Base-by-base conservation (phyloP, 2,888 invertebrate genomes). In the Helobdella robusta region DNA sequence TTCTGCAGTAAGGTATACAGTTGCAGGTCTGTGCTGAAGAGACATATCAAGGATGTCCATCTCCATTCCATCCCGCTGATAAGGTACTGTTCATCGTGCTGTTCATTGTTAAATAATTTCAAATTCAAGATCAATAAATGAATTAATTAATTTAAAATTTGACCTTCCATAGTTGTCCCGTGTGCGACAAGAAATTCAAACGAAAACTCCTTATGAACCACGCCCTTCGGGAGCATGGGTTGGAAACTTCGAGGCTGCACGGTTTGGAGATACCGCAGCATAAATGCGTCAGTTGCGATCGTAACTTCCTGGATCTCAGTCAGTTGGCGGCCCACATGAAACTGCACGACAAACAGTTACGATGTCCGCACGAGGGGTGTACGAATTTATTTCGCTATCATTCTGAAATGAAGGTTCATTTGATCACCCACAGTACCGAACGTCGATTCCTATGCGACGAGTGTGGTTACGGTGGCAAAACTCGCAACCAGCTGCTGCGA, bases 401-500 rank as follows among this genome's bases (percentile, higher is more conserved):
- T 18, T 59, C 67, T 11, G 67, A 59, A 46, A 83, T 82, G 25
- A 88, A 89, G 74, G 89, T 89, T 2, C 91, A 92, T 79, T 87
- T 90, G 70, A 82, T 89, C 64, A 89, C 89, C 0, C 91, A 91
- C 75, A 90, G 89, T 67, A 87, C 88, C 68, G 75, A 74, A 46
- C 73, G 89, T 75, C 90, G 90, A 0, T 91, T 89, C 80, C 85
- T 87, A 73, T 92, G 91, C 76, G 85, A 85, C 61, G 86, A 88
- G 64, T 92, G 91, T 81, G 85, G 84, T 71, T 91, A 91, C 79
- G 88, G 89, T 0, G 75, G 76, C 1, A 73, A 73, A 50, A 75
- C 75, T 1, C 74, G 73, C 44, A 74, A 74, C 36, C 73, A 76
- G 44, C 70, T 80, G n/a, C 70, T 71, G 6, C 73, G 77, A 3